These are phyloP conservation scores for Machimus rusticus DNA, from an alignment of 2,888 invertebrate species.

Conservation along the genomic window DNA sequence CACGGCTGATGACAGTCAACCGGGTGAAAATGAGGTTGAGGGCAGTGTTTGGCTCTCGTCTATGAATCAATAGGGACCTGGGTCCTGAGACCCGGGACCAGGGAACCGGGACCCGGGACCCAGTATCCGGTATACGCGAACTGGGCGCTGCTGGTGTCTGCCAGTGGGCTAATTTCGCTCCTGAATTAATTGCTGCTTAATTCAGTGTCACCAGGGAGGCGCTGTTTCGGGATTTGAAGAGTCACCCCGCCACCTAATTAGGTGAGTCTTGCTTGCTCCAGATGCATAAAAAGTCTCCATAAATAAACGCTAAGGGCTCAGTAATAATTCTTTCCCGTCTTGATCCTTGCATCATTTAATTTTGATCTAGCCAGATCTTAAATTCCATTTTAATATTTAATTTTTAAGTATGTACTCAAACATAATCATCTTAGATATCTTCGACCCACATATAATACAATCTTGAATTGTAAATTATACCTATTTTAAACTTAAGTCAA, in stretches of 20 bases:
- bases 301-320: not conserved
- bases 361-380: not conserved
- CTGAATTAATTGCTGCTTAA: not conserved
- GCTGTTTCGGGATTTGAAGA: not conserved
- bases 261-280: not conserved
- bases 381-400: too few species aligned
- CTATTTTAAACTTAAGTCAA: too few species aligned
- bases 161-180: not conserved
- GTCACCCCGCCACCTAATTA: not conserved
- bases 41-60: constrained; percentile 1
- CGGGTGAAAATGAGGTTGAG: constrained; percentile 23
- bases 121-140: too few species aligned
- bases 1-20: constrained; percentile 11
- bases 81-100: not conserved
- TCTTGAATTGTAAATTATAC: too few species aligned
- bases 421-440: too few species aligned
- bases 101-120: not conserved
- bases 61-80: not conserved
- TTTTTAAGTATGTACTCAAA: too few species aligned
- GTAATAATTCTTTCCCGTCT: not conserved
- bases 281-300: not conserved
- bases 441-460: too few species aligned
- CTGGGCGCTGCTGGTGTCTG: not conserved
- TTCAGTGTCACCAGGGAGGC: not conserved
- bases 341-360: not conserved